phyloP scores from a whole-genome alignment of 2,888 invertebrate species.

The Neoaliturus tenellus region DNA sequence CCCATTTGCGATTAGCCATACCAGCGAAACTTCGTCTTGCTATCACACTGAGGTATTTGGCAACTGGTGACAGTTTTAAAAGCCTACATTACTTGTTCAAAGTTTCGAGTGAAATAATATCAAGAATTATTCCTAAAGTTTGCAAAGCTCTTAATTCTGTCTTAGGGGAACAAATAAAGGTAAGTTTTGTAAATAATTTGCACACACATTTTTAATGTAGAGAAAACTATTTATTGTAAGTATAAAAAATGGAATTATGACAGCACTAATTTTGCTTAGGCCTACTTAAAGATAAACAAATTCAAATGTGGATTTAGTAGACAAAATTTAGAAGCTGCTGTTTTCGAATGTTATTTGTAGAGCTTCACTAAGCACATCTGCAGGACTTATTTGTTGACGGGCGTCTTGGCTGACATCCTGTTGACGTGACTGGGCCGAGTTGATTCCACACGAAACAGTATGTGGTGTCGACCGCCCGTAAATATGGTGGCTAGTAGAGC shows the following conservation, averaged over 20 bases:
- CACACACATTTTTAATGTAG: constrained; percentile 1
- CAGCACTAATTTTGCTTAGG: not conserved
- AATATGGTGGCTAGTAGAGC: constrained; percentile 11
- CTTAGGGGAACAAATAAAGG: constrained; percentile 44
- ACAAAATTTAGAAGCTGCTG: not conserved
- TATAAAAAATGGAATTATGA: not conserved
- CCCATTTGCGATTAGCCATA: constrained; percentile 23
- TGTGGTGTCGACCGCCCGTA: constrained; percentile 9
- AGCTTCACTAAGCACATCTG: no score
- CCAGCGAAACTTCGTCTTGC: constrained; percentile 42
- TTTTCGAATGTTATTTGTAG: no score
- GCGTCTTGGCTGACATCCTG: no score
- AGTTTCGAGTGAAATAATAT: constrained; percentile 48
- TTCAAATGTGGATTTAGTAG: not conserved
- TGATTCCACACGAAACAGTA: constrained; percentile 11
- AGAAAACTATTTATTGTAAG: not conserved
- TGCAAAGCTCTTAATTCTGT: constrained; percentile 23
- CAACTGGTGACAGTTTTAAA: constrained; percentile 50
- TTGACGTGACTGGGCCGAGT: no score
- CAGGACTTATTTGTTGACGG: no score
- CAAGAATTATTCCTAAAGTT: constrained; percentile 47
- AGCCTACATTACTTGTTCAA: constrained; percentile 50
- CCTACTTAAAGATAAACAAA: not conserved
- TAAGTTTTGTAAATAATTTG: constrained; percentile 29
- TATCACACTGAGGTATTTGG: constrained; percentile 40